These are phyloP conservation scores for Neodiprion virginianus DNA, from an alignment of 1,140 invertebrate genomes.

Conservation along the genomic window DNA sequence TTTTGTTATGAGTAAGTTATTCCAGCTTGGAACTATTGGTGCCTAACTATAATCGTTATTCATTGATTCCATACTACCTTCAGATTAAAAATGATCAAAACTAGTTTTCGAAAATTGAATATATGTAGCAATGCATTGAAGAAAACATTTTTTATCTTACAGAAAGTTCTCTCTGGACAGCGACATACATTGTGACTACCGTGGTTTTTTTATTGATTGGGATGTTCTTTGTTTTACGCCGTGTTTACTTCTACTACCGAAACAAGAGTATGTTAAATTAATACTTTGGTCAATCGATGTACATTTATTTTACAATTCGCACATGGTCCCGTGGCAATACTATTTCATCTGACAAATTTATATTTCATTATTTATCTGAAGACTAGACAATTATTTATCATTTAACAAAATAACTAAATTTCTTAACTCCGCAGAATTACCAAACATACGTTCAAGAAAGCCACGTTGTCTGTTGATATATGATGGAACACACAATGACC, in stretches of 20 bases:
- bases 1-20: constrained; percentile 42
- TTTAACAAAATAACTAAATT: constrained; percentile 17
- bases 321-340: neutral
- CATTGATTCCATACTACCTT: neutral
- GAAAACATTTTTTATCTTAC: neutral
- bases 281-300: neutral
- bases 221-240: neutral
- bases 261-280: neutral
- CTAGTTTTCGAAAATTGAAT: neutral
- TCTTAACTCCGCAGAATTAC: neutral
- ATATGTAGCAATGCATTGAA: neutral
- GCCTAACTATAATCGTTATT: constrained; percentile 41
- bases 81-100: neutral
- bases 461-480: constrained; percentile 54
- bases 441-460: constrained; percentile 25
- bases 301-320: neutral
- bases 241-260: neutral
- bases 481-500: constrained; percentile 46
- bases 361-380: neutral
- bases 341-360: neutral
- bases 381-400: neutral
- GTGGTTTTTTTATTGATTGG: neutral
- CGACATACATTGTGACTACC: neutral
- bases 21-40: constrained; percentile 50
- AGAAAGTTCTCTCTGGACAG: neutral